Percentiles rank a stretch among this genome's conserved stretches.
These are phyloP conservation scores for Dicerorhinus sumatrensis DNA, from an alignment of 2,113 vertebrate genomes.

Conservation along the genomic window DNA sequence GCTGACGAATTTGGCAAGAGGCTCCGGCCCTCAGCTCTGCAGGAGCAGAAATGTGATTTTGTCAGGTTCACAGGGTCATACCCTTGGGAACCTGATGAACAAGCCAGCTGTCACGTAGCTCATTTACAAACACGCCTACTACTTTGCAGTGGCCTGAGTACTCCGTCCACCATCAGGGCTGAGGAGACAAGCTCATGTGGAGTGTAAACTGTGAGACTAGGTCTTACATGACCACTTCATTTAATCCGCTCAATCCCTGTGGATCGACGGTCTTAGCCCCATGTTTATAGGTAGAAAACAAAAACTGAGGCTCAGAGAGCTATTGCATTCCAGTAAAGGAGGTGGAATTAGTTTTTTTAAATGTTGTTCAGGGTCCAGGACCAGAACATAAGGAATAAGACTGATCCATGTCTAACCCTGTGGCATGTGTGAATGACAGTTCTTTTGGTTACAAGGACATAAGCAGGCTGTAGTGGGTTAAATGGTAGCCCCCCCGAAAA, in stretches of 20 bases:
- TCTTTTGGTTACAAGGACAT: background rate
- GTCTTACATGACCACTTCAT: background rate
- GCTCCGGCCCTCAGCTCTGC: background rate
- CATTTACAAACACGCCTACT: background rate
- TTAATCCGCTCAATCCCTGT: background rate
- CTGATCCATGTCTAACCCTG: background rate
- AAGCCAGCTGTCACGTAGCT: background rate
- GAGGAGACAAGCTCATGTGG: background rate
- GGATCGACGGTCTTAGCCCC: background rate
- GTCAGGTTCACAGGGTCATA: background rate
- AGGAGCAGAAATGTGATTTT: background rate
- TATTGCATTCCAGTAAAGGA: background rate
- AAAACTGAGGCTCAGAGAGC: background rate
- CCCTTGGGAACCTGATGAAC: background rate
- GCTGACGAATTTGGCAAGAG: background rate
- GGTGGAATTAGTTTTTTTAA: background rate
- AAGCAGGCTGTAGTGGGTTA: background rate
- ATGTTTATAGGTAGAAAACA: background rate
- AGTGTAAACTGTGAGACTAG: background rate
- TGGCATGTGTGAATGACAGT: background rate
- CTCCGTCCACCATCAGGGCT: background rate
- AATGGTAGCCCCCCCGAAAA: background rate
- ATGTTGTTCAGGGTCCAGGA: background rate
- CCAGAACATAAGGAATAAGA: background rate
- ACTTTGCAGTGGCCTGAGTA: background rate